Evolutionary conservation across 2,113 vertebrate genomes (phyloP).

Genomic region (Misgurnus anguillicaudatus): DNA sequence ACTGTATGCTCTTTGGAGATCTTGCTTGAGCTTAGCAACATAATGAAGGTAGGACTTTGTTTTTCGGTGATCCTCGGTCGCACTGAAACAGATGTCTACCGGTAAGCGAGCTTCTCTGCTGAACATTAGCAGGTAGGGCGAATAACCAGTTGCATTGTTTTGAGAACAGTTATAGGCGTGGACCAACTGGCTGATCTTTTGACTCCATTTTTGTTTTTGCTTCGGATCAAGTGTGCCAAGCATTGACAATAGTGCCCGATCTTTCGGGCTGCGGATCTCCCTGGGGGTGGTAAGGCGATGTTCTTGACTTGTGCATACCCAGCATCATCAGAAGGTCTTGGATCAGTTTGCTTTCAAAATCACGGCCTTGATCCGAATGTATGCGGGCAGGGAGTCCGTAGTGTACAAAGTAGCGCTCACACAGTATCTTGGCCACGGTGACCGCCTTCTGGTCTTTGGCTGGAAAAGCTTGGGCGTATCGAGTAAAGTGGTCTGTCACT

Average conservation of each 20-base stretch:
- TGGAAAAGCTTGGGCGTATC: background rate
- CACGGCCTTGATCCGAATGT: background rate
- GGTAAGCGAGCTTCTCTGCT: background rate
- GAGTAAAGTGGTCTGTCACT: background rate
- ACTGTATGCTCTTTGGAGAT: slow-evolving; percentile 33
- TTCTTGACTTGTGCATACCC: background rate
- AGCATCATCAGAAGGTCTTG: background rate
- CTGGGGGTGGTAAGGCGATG: background rate
- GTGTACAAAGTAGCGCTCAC: background rate
- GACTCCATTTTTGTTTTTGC: background rate
- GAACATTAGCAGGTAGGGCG: background rate
- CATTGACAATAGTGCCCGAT: background rate
- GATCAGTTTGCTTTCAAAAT: slow-evolving; percentile 1
- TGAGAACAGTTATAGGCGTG: background rate
- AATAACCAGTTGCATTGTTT: background rate
- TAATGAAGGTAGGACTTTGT: slow-evolving; percentile 12
- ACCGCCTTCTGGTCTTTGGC: background rate
- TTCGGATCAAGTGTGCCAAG: background rate
- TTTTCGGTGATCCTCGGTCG: background rate
- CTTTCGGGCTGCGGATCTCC: background rate
- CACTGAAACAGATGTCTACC: slow-evolving; percentile 22
- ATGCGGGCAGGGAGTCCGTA: background rate
- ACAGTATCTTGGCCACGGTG: background rate
- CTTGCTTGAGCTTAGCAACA: slow-evolving; percentile 22
- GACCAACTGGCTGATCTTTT: background rate